Base-by-base conservation (phyloP, 2,888 invertebrate genomes). In the Andrena dorsata region DNA sequence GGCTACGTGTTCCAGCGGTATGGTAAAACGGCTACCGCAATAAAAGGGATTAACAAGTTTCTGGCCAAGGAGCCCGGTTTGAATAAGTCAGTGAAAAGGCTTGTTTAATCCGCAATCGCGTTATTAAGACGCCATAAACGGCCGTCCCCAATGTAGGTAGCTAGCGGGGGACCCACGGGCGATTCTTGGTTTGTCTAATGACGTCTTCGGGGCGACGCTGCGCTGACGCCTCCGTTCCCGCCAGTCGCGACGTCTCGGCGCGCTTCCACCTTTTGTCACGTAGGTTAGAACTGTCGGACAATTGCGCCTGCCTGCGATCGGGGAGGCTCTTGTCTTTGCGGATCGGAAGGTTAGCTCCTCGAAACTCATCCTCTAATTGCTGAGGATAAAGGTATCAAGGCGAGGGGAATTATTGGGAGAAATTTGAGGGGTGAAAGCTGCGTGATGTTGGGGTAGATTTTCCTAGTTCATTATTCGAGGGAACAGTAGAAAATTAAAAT, bases 21-120 rank as follows among this genome's bases (percentile, higher is more conserved):
- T 2, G 49, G 35, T 49, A 56, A 76, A 80, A 75, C 10, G 41
- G 10, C n/a, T 23, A 56, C 51, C 56, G 77, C 51, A 84, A 73
- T 84, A 77, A 83, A 77, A 77, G 75, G 69, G 69, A 80, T 75
- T 80, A 70, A 65, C 60, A 28, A 74, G 51, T 72, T 60, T 26
- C 56, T 13, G 53, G 49, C 7, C 23, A 66, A 47, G 53, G 41
- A 26, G 28, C n/a, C 26, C 8, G 5, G 23, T 0, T 2, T 2
- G 69, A 80, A 72, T 68, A 80, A 80, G 82, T 77, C 61, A 75
- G 16, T 47, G 66, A 82, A 77, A 80, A 51, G 23, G 51, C 49
- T 20, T 2, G 6, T 60, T 56, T 69, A 84, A 83, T 70, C 72
- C 76, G 60, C 58, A 71, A 72, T 72, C 69, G 56, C 61, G 58